Evolutionary conservation across 2,797 vertebrate genomes (phyloP), one percentile per base, ranked within the genome.

Genomic region (Typhlichthys eigenmanni): DNA sequence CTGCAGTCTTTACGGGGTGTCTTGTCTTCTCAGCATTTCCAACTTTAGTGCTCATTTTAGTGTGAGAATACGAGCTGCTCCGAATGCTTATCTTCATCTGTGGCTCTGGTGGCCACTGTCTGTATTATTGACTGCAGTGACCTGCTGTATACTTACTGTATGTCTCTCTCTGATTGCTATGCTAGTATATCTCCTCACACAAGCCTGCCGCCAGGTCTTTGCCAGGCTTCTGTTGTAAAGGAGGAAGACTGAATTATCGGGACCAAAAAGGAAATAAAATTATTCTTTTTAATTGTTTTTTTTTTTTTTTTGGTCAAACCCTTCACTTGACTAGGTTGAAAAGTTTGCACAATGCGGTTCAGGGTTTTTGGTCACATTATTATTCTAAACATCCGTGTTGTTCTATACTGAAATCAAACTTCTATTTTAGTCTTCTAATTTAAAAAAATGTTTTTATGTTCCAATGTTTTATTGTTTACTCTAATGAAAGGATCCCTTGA

Each of bases 31-130:
- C 71, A 71, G 68, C 64, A 13, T 50, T 56, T 69, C 80, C 62
- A 53, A 60, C 61, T 72, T 55, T 58, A 43, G 19, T 54, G 68
- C 76, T 66, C 51, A 60, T 32, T 59, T 63, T 2, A 5, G 12
- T 77, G 49, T 55, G 54, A 71, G 76, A 60, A 73, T 68, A 61
- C 64, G 66, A 71, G 78, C 59, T 57, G 66, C 70, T 79, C 81
- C 69, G 73, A 75, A 71, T 65, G 78, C 73, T 68, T 81, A 84
- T 87, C 84, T 82, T 86, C 75, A 86, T 89, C 84, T 74, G 74
- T 71, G 79, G 73, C 75, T 81, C 58, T 71, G 76, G 80, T 68
- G 78, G 84, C 83, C 71, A 75, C 57, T 68, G 57, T 66, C 62
- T 81, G 55, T 76, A 62, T 80, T 82, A 87, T 76, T 78, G 80